These are phyloP conservation scores for Cephalopholis sonnerati DNA, from an alignment of 2,113 vertebrate species.

Conservation along the genomic window DNA sequence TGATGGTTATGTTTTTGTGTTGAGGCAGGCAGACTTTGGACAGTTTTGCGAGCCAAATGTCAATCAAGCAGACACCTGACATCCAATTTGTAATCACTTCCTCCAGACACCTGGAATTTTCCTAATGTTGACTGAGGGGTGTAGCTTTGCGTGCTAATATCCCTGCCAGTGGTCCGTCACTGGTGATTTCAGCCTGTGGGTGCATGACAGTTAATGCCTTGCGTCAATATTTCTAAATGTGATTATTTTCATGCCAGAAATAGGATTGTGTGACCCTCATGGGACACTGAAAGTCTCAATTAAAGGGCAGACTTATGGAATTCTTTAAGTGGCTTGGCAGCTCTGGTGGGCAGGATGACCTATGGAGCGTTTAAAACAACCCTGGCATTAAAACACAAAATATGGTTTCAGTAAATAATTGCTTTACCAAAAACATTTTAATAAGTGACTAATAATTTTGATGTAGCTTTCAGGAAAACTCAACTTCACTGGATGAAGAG, in stretches of 20 bases:
- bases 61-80: slow-evolving; percentile 72
- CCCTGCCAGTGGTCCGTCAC: slow-evolving; percentile 50
- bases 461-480: slow-evolving; percentile 3
- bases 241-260: slow-evolving; percentile 51
- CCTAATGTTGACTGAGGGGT: slow-evolving; percentile 62
- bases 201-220: slow-evolving; percentile 31
- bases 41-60: slow-evolving; percentile 49
- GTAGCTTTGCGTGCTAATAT: slow-evolving; percentile 58
- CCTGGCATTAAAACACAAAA: slow-evolving; percentile 12
- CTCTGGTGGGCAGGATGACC: slow-evolving; percentile 29
- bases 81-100: slow-evolving; percentile 71
- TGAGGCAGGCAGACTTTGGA: slow-evolving; percentile 28
- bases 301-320: slow-evolving; percentile 54
- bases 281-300: slow-evolving; percentile 51
- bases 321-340: slow-evolving; percentile 51
- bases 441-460: slow-evolving; percentile 7
- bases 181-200: slow-evolving; percentile 38
- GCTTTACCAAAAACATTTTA: neutral
- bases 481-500: neutral
- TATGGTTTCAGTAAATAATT: neutral
- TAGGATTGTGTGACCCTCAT: slow-evolving; percentile 43
- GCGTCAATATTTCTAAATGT: slow-evolving; percentile 29
- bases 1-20: slow-evolving; percentile 26
- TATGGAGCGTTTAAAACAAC: slow-evolving; percentile 12
- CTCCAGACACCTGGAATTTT: slow-evolving; percentile 65